Evolutionary conservation across 1,140 invertebrate species (phyloP), one percentile per base, ranked within the genome.

Genomic region (Brachionus paranguensis): DNA sequence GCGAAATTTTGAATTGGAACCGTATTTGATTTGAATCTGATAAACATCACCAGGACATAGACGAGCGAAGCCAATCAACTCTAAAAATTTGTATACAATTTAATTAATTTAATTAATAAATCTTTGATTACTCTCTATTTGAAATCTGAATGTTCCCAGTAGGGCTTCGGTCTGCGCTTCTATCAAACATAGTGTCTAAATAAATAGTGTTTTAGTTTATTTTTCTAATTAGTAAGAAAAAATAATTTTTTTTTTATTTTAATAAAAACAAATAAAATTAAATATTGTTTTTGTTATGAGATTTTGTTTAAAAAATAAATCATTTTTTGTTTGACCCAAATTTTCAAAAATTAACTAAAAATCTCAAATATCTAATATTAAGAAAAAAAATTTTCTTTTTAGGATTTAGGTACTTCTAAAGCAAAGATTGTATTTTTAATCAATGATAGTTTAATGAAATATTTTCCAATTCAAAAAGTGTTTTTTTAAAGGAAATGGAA

Each of bases 1-100:
- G 86, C 92, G 91, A 92, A 92, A 93, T 86, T 92, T 92, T 10
- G 78, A n/a, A 86, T 92, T 92, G 20, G 86, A 85, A 12, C 92
- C 92, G 85, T 92, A 91, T 84, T 90, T 89, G 17, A 93, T 88
- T 3, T 88, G 89, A 14, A 93, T 91, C 87, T 93, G 92, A 88
- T 92, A 93, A 17, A 91, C 89, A 87, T 93, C 92, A 6, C 92
- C 92, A 11, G 91, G 89, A 87, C 91, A 91, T n/a, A 92, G 87
- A 47, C 92, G 87, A 7, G 92, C 91, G 88, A 92, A 92, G 10
- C 92, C 92, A 86, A 91, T 91, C 85, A 92, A 90, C 43, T 91
- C 91, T 91, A 50, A 43, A 84, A 60, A 27, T 27, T 24, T 55
- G 5, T 0, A 20, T 41, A 17, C 14, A 14, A n/a, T 12, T 27